Percentiles rank a stretch among this genome's conserved stretches.
Evolutionary conservation across 2,797 vertebrate genomes (phyloP).

Genomic region (Falco peregrinus): DNA sequence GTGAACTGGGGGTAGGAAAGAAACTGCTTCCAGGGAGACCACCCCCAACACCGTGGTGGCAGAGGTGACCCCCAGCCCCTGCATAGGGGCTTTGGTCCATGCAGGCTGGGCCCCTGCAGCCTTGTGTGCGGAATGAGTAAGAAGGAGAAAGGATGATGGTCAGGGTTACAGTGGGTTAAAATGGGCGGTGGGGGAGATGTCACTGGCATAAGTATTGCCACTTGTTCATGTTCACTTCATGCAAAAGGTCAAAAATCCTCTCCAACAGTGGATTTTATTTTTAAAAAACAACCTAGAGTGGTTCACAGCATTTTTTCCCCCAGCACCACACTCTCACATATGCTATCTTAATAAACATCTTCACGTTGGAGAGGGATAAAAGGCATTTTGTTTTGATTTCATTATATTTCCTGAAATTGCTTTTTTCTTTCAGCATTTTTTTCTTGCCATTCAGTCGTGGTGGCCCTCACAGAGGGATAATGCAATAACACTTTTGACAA

Average conservation of each 20-base stretch:
- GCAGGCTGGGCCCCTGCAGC: not conserved
- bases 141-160: not conserved
- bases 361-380: constrained; percentile 15
- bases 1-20: not conserved
- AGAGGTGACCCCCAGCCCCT: not conserved
- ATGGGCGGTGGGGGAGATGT: not conserved
- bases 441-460: not conserved
- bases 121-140: accelerated
- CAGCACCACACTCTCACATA: not conserved
- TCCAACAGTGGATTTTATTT: not conserved
- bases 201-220: not conserved
- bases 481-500: constrained; percentile 62
- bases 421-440: constrained; percentile 64
- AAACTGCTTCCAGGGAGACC: not conserved
- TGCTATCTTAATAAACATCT: constrained; percentile 72
- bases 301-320: not conserved
- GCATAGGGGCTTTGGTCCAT: accelerated
- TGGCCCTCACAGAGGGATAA: constrained; percentile 44
- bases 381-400: constrained; percentile 72
- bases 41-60: not conserved
- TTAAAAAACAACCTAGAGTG: not conserved
- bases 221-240: not conserved
- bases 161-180: not conserved
- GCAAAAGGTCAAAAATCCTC: not conserved
- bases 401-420: constrained; percentile 74